Base-by-base conservation (phyloP, 2,797 vertebrate species). In the Periophthalmus magnuspinnatus region DNA sequence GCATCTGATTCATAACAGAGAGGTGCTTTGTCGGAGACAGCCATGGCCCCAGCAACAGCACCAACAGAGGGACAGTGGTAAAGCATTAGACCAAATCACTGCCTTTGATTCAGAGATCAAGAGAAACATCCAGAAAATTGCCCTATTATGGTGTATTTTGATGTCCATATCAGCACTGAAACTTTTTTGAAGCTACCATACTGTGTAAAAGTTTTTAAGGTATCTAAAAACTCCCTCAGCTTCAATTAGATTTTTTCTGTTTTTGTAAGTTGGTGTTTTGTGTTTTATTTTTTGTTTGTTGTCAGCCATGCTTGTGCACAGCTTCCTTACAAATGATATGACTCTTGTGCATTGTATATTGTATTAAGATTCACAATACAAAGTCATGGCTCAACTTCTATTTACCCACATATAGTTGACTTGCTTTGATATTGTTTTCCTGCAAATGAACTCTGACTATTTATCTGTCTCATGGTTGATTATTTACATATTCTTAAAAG, bases 401-500 rank as follows among this genome's bases (percentile, higher is more conserved):
- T 36, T 54, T 59, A 71, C 83, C 69, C 75, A 36, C 76, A 76
- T 21, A 22, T 21, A 22, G 45, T 78, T 54, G 33, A 56, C 13
- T 86, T 7, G 67, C 72, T 74, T 65, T 52, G 66, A 72, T 74
- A 71, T 75, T 87, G 70, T 83, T 84, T 82, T 69, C 19, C 47
- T 48, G 47, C 47, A 82, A 89, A 86, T 72, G 74, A 85, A 36
- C 17, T 72, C 1, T 28, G 52, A 61, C 65, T 67, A 82, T 89
- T 81, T 70, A 73, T 84, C 77, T 57, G 52, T 62, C 65, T 50
- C 65, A 34, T 63, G 67, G 56, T 33, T 41, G 24, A 70, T 82
- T 68, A 84, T 90, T 87, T 88, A 78, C 82, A 87, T 86, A 85
- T 81, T 76, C 83, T 80, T 90, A 84, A 89, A 91, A 88, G 71